phyloP scores from a whole-genome alignment of 2,888 invertebrate genomes.

The Eledona agricola region DNA sequence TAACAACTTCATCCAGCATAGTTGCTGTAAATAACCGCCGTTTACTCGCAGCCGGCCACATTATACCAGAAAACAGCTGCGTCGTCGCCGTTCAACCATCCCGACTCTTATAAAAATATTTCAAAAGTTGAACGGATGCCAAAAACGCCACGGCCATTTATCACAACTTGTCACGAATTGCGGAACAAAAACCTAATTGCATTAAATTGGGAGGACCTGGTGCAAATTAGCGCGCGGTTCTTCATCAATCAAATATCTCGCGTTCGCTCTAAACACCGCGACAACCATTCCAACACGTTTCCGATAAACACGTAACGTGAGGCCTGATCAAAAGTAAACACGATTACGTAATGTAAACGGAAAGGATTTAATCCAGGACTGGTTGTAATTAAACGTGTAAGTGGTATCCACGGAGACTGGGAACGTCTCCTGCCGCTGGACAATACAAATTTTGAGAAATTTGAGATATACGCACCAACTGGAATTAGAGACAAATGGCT shows the following conservation, averaged over 20 bases:
- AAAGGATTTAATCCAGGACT: conserved; percentile 16
- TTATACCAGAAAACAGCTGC: conserved; percentile 46
- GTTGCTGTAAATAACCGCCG: conserved; percentile 50
- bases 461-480: too few species aligned
- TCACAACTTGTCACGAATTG: conserved; percentile 25
- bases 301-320: conserved; percentile 26
- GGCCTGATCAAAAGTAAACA: conserved; percentile 29
- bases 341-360: conserved; percentile 25
- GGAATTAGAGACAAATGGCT: too few species aligned
- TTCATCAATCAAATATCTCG: too few species aligned
- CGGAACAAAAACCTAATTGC: conserved; percentile 15
- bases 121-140: conserved; percentile 24
- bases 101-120: conserved; percentile 36
- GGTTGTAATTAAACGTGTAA: conserved; percentile 24
- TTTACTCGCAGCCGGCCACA: conserved; percentile 40
- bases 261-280: conserved; percentile 17
- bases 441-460: too few species aligned
- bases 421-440: not conserved
- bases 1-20: conserved; percentile 47
- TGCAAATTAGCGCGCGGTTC: conserved; percentile 8
- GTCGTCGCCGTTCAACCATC: conserved; percentile 43
- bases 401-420: conserved; percentile 14
- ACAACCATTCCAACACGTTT: conserved; percentile 24
- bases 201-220: conserved; percentile 8
- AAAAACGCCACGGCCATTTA: conserved; percentile 16